Percentiles rank a stretch among this genome's conserved stretches.
Evolutionary conservation across 2,797 vertebrate species (phyloP).

Genomic region (Tapera naevia): DNA sequence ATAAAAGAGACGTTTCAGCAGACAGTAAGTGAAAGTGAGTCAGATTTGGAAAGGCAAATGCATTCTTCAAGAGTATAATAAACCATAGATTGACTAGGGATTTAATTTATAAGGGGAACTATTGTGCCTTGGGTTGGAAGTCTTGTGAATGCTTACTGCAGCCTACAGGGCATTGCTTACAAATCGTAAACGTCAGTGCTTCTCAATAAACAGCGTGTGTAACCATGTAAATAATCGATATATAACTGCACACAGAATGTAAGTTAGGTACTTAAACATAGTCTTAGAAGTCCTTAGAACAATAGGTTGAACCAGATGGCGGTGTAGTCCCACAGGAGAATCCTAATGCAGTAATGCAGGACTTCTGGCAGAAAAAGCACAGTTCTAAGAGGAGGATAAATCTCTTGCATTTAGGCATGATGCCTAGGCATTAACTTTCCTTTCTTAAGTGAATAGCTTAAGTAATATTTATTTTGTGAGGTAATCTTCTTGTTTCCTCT

Average conservation of each 20-base stretch:
- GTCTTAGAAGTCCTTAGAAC: constrained; percentile 48
- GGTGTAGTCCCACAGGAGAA: constrained; percentile 24
- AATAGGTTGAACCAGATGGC: constrained; percentile 58
- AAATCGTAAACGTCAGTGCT: background rate
- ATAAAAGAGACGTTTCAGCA: constrained; percentile 24
- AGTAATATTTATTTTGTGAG: constrained; percentile 65
- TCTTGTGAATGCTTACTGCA: background rate
- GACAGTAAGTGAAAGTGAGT: constrained; percentile 41
- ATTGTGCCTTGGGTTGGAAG: background rate
- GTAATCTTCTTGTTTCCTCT: constrained; percentile 58
- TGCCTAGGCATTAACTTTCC: constrained; percentile 49
- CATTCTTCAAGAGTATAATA: constrained; percentile 28
- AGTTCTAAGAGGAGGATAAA: constrained; percentile 53
- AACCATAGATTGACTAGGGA: background rate
- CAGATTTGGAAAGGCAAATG: constrained; percentile 34
- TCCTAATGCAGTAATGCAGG: constrained; percentile 25
- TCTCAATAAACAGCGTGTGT: background rate
- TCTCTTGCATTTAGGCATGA: constrained; percentile 46
- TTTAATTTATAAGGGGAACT: background rate
- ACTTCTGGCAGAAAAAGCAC: constrained; percentile 47
- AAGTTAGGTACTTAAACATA: background rate
- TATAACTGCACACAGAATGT: background rate
- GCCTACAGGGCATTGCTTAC: constrained; percentile 20
- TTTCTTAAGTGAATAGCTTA: constrained; percentile 44
- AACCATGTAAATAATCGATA: background rate